Conservation (phyloP, 1,140 invertebrate genomes). For the Brachionus asplanchnoidis region DNA sequence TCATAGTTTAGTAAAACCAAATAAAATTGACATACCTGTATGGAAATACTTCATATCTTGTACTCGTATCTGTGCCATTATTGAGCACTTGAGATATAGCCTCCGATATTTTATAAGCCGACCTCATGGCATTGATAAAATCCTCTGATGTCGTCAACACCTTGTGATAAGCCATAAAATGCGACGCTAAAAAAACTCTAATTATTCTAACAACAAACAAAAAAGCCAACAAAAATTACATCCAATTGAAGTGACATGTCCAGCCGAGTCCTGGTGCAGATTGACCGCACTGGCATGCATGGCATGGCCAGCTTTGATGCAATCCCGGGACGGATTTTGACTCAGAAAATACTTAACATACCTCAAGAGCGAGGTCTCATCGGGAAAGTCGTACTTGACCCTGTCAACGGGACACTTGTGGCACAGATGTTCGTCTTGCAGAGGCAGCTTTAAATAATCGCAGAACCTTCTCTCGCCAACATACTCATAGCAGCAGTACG, state of each 20-base stretch:
- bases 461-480: constrained; percentile 1
- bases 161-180: constrained; percentile 84
- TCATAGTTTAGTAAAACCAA: too few relatives aligned
- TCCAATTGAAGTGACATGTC: constrained; percentile 1
- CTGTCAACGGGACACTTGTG: constrained; percentile 53
- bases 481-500: constrained; percentile 54
- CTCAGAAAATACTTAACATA: constrained; percentile 74
- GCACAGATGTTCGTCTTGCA: background rate
- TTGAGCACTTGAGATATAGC: background rate
- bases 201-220: background rate
- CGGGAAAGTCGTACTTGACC: constrained; percentile 59
- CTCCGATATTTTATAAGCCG: constrained; percentile 56
- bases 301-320: constrained; percentile 66
- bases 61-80: background rate
- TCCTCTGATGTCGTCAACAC: constrained; percentile 71
- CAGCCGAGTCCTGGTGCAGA: background rate
- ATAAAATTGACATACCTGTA: constrained; percentile 62
- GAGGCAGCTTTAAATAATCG: background rate
- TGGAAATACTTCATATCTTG: constrained; percentile 67
- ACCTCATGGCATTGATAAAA: constrained; percentile 72
- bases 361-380: constrained; percentile 45
- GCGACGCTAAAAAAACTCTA: constrained; percentile 61
- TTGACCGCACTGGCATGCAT: background rate
- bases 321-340: constrained; percentile 70
- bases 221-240: background rate